A percentile compares a stretch with the other conserved stretches of the same genome.
Conservation (phyloP, 2,113 vertebrate species). For the Atrichornis clamosus region DNA sequence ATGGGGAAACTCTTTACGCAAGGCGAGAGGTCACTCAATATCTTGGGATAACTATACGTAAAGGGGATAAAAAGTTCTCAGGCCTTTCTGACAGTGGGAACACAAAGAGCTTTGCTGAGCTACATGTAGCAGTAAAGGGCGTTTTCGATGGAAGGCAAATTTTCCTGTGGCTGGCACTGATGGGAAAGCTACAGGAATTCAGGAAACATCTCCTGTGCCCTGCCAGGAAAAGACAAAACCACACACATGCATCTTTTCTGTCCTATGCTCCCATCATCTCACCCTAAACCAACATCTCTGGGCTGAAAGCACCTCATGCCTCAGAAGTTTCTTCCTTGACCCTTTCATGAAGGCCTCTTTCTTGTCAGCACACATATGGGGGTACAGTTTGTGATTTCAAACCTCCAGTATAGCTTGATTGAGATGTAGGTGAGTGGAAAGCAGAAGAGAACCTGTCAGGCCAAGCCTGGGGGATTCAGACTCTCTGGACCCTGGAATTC, state of each 20-base stretch:
- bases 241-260: neutral
- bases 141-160: neutral
- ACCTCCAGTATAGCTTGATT: neutral
- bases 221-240: neutral
- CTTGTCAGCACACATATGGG: neutral
- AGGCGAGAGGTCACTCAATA: conserved; percentile 2
- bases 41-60: neutral
- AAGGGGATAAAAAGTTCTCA: conserved; percentile 8
- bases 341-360: neutral
- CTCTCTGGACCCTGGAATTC: neutral
- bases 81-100: neutral
- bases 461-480: neutral
- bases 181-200: neutral
- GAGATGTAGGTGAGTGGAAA: neutral
- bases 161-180: neutral
- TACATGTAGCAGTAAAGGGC: neutral
- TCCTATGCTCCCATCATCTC: neutral
- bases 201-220: neutral
- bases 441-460: neutral
- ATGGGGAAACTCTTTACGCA: neutral
- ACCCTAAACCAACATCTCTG: neutral
- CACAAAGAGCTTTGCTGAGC: neutral
- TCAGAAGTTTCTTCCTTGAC: neutral
- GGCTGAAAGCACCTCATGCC: neutral
- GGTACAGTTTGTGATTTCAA: neutral